Evolutionary conservation across 2,888 invertebrate species (phyloP).

Genomic region (Euclidia mi): DNA sequence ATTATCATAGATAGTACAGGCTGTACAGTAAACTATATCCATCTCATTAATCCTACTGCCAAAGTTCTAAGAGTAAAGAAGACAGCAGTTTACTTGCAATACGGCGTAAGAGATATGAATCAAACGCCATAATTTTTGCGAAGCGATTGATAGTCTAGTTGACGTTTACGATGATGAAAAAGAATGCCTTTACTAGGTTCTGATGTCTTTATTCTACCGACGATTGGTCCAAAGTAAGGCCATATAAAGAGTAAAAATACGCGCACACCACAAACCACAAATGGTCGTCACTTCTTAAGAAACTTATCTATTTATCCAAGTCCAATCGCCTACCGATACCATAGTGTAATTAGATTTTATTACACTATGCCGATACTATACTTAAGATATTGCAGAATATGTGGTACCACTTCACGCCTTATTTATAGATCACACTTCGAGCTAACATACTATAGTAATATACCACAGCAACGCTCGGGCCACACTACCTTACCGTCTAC

Average conservation of each 20-base stretch:
- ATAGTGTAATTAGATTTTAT: too few relatives aligned
- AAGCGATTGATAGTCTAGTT: too few relatives aligned
- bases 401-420: not conserved
- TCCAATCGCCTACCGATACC: slow-evolving; percentile 16
- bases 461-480: slow-evolving; percentile 22
- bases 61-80: too few relatives aligned
- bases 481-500: too few relatives aligned
- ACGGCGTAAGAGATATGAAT: too few relatives aligned
- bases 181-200: slow-evolving; percentile 64
- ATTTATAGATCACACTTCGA: slow-evolving; percentile 17
- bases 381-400: slow-evolving; percentile 2
- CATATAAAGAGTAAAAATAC: slow-evolving; percentile 64
- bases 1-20: too few relatives aligned
- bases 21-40: too few relatives aligned
- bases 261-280: slow-evolving; percentile 33
- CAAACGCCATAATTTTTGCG: too few relatives aligned
- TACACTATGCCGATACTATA: too few relatives aligned
- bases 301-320: slow-evolving; percentile 16
- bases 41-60: too few relatives aligned
- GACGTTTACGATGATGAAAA: not conserved
- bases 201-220: slow-evolving; percentile 67
- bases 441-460: slow-evolving; percentile 26
- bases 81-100: too few relatives aligned
- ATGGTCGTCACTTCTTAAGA: slow-evolving; percentile 40
- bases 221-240: slow-evolving; percentile 87